Conservation (phyloP, 2,797 vertebrate species). For the Tapera naevia region DNA sequence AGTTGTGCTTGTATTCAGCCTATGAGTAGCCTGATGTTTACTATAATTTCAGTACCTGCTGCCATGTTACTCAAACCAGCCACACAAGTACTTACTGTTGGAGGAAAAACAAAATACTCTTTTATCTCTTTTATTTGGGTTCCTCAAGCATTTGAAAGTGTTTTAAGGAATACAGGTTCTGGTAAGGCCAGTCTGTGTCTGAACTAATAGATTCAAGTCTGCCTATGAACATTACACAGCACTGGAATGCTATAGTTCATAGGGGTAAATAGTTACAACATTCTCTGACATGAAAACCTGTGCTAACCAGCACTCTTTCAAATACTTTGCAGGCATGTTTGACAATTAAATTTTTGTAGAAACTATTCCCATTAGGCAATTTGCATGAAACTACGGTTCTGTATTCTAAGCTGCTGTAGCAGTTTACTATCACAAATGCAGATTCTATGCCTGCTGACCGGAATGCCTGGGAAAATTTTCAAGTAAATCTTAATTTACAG, state of each 20-base stretch:
- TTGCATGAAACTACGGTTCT: not conserved
- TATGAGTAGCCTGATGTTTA: not conserved
- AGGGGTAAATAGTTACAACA: not conserved
- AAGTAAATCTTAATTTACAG: not conserved
- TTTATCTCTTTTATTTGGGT: not conserved
- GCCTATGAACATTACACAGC: not conserved
- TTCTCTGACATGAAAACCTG: not conserved
- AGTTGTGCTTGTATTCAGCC: not conserved
- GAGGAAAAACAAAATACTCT: not conserved
- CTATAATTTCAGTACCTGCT: not conserved
- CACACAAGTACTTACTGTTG: not conserved
- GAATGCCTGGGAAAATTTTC: not conserved
- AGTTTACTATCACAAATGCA: not conserved
- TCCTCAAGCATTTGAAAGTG: not conserved
- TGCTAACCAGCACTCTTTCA: not conserved
- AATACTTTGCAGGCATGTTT: not conserved
- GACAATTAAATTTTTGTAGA: not conserved
- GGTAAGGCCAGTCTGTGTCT: not conserved
- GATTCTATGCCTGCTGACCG: not conserved
- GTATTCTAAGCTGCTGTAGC: not conserved
- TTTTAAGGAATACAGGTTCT: not conserved
- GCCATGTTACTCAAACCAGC: not conserved
- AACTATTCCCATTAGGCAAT: not conserved
- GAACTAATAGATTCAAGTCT: not conserved
- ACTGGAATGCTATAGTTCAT: not conserved